Base-by-base conservation (phyloP, 2,113 vertebrate species). In the human region DNA sequence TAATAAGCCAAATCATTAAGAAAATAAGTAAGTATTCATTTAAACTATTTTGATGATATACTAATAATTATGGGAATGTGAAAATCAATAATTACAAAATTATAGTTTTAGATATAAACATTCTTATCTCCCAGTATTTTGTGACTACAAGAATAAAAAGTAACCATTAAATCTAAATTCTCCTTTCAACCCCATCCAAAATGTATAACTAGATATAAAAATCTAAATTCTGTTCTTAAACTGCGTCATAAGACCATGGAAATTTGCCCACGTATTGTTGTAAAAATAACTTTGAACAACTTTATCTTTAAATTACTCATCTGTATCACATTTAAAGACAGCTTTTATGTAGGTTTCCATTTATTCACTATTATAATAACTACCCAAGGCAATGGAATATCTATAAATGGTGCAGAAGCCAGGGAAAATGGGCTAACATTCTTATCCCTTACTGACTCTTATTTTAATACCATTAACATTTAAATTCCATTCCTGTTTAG, bases 81-180 rank as follows among this genome's bases (percentile, higher is more conserved):
- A 73, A 93, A 95, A 48, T 40, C 40, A n/a, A 89, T 52, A 86
- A 82, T 48, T 64, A 38, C 7, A 32, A 30, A 35, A 88, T 72
- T 66, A 52, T 84, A 55, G 6, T 79, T 94, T 89, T 30, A 20
- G 25, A 66, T 52, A 68, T 89, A 93, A 90, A 4, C 3, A 79
- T 97, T 95, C 83, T 94, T 94, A 59, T 79, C 16, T 83, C 40
- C 20, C 52, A 92, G 35, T 66, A 79, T 92, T 81, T 95, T 45
- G 57, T 87, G 30, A 35, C 59, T 61, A 20, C 80, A 12, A 80
- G 40, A 78, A 90, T 83, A 68, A 59, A 96, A 95, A 89, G 14
- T 83, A 90, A 80, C 5, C 48, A 96, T 57, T 92, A 23, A 78
- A 59, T 94, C n/a, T 73, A 52, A 95, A 30, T 43, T 75, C 20